Base-by-base conservation (phyloP, 2,888 invertebrate species). In the Drosophila pegasa region DNA sequence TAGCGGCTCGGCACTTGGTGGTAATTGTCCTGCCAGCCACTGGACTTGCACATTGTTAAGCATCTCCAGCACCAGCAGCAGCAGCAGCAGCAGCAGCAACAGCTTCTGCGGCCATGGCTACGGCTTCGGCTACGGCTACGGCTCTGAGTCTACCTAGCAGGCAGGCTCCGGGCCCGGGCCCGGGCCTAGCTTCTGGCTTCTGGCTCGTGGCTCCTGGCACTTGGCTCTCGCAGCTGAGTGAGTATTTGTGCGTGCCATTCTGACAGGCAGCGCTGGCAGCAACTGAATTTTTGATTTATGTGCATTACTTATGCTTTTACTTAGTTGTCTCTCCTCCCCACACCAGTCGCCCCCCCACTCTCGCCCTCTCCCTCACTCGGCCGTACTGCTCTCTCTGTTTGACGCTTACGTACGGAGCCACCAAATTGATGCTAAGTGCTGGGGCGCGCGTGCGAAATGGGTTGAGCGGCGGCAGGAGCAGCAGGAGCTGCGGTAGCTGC, bases 201-300 rank as follows among this genome's bases (percentile, higher is more conserved):
- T 29, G 47, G 31, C 18, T 45, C 1, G 16, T 27, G 22, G 51
- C 47, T 48, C 2, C 31, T n/a, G 33, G 14, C 50, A 7, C 14
- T 9, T 54, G 31, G 47, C 25, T 31, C n/a, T 29, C 50, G 20
- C 25, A 51, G 38, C 80, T 87, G 89, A 87, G 68, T 78, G 78
- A 80, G 88, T 85, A 79, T 87, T 82, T 89, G 80, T 89, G 86
- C 89, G 86, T 87, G 87, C 80, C 83, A 76, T 80, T 86, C 81
- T 88, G 84, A 88, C 88, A 83, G 87, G 87, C 84, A 41, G 60
- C 65, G 69, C 66, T 74, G 75, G 78, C 72, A 82, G 84, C 86
- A 88, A 88, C 81, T 88, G 89, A 88, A 91, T 90, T 91, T 90
- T 91, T 90, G 90, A 91, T 91, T 91, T 91, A 91, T 90, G 89